Evolutionary conservation across 2,888 invertebrate species (phyloP).

Genomic region (Pristionchus fissidentatus): DNA sequence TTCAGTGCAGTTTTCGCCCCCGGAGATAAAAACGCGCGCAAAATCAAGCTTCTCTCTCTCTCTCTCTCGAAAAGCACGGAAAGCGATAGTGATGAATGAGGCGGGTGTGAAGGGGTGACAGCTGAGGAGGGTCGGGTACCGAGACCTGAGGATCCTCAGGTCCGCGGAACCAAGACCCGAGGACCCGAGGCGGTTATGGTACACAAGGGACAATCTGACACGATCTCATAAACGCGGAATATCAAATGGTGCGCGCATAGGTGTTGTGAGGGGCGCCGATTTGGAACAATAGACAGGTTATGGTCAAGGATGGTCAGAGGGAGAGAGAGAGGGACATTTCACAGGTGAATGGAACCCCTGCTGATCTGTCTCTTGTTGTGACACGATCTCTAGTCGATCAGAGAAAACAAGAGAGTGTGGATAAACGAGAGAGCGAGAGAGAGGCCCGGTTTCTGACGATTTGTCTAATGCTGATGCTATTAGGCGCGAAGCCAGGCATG

Average conservation of each 20-base stretch:
- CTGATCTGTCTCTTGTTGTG: background rate
- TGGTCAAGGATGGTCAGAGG: constrained; percentile 31
- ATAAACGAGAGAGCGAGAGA: background rate
- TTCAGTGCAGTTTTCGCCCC: constrained; percentile 32
- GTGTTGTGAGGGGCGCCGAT: no score
- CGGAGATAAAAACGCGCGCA: background rate
- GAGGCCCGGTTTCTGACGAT: no score
- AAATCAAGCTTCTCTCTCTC: constrained; percentile 12
- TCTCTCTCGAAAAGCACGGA: background rate
- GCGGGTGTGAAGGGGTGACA: background rate
- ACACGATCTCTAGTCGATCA: background rate
- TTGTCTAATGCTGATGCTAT: background rate
- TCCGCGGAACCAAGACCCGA: constrained; percentile 4
- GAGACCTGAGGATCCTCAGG: no score
- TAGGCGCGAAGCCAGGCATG: no score
- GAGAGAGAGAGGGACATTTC: constrained; percentile 20
- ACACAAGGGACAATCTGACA: no score
- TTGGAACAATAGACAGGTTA: constrained; percentile 42
- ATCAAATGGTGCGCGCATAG: constrained; percentile 23
- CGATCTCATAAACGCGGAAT: background rate
- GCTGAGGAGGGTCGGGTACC: background rate
- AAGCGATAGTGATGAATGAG: constrained; percentile 36
- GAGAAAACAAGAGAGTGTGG: background rate
- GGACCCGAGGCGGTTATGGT: background rate
- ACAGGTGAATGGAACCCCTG: background rate